Evolutionary conservation across 2,113 vertebrate species (phyloP).

Genomic region (Sinosuthora webbiana): DNA sequence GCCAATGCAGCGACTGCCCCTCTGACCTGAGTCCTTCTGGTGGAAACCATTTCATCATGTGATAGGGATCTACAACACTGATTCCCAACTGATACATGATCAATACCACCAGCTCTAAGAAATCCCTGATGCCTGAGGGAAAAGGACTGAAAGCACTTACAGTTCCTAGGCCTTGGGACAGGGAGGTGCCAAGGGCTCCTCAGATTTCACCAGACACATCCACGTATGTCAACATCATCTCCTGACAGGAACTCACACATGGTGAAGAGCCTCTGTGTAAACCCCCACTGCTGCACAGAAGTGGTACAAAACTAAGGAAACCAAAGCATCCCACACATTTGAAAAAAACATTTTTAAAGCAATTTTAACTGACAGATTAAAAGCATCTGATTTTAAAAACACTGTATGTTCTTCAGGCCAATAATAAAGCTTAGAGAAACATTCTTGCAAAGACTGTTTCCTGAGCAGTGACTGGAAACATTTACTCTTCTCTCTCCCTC

Average conservation of each 20-base stretch:
- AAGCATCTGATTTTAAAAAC: neutral
- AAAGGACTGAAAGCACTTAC: neutral
- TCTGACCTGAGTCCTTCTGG: accelerated
- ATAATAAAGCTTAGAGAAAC: neutral
- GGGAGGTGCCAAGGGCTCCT: neutral
- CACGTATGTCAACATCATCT: accelerated
- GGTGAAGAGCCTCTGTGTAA: neutral
- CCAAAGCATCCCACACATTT: neutral
- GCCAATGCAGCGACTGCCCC: neutral
- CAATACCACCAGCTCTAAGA: neutral
- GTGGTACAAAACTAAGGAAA: neutral
- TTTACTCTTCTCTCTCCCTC: neutral
- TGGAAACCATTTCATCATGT: neutral
- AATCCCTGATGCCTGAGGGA: neutral
- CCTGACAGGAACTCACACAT: neutral
- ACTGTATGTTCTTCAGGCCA: neutral
- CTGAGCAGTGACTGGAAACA: neutral
- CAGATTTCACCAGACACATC: neutral
- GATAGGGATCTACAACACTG: neutral
- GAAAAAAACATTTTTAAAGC: neutral
- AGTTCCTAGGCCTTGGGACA: neutral
- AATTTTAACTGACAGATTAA: neutral
- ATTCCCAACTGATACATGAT: neutral
- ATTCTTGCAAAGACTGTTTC: neutral
- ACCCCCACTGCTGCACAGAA: neutral